phyloP scores from a whole-genome alignment of 2,797 vertebrate species.

The Anisognathus igniventris region DNA sequence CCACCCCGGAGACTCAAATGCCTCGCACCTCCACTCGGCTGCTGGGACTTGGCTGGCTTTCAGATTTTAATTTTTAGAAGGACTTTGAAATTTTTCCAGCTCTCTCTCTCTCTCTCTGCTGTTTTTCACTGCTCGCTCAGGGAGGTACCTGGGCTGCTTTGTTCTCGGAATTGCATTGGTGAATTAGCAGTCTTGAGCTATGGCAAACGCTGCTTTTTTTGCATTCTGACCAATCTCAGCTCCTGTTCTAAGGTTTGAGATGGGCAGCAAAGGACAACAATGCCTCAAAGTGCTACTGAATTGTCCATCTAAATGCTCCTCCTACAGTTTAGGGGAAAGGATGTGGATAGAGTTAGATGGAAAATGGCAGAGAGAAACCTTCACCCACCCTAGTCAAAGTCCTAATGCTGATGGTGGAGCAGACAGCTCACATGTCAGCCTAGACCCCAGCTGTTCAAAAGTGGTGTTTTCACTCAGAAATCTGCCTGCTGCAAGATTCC shows the following conservation, averaged over 20 bases:
- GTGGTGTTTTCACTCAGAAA: neutral
- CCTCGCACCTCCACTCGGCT: constrained; percentile 62
- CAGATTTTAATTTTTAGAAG: constrained; percentile 62
- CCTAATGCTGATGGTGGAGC: neutral
- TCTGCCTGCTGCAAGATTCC: neutral
- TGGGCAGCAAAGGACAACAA: neutral
- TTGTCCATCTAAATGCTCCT: neutral
- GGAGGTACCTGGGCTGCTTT: constrained; percentile 54
- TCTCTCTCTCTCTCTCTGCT: neutral
- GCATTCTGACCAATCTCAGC: neutral
- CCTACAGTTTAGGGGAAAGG: neutral
- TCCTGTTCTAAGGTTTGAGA: neutral
- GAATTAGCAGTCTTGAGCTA: neutral
- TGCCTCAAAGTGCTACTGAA: neutral
- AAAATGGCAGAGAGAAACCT: neutral
- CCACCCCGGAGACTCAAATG: constrained; percentile 63
- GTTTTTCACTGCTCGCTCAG: neutral
- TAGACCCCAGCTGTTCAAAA: neutral
- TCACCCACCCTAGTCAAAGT: neutral
- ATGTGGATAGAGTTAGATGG: neutral
- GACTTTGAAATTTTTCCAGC: constrained; percentile 64
- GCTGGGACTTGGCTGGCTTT: constrained; percentile 60
- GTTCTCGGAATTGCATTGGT: neutral
- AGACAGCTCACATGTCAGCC: neutral
- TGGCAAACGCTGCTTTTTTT: neutral